Base-by-base conservation (phyloP, 2,888 invertebrate genomes). In the Tridacna crocea region DNA sequence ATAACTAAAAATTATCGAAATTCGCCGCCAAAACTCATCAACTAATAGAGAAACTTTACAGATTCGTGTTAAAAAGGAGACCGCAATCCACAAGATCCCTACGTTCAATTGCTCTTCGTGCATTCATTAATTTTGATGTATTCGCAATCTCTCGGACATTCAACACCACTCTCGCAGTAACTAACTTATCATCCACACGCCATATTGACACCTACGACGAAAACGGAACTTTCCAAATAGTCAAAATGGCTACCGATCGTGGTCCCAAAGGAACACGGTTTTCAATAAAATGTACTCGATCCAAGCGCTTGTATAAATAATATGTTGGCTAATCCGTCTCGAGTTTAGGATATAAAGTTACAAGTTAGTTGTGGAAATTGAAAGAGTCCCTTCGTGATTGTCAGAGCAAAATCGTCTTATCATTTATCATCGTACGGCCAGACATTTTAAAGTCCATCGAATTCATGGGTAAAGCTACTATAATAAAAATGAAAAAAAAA, bases 41-140 rank as follows among this genome's bases (percentile, higher is more conserved):
- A 63, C 55, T 48, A 24, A 74, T 51, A 63, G 81, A 26, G 77
- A 77, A 73, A 73, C 51, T 65, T 81, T 63, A 58, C 61, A 66
- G 72, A 76, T 73, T 72, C 73, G 73, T 48, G 74, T 73, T 66
- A 77, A 74, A 77, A 73, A 60, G 63, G 77, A 66, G 47, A 72
- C 68, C 51, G 65, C 63, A 15, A n/a, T 73, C 26, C 61, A 22
- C 27, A 46, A 24, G 63, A n/a, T 51, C 15, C 48, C 22, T 51
- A 66, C 60, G 65, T 63, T 26, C 51, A 55, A 73, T 78, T 65
- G 72, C 72, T 65, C 63, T 26, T 72, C 73, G 51, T 78, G 65
- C 73, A 55, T 65, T 73, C 72, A 78, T 78, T 78, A 78, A 22
- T 78, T 48, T 65, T 78, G 78, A 78, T 78, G 78, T 78, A 78